Evolutionary conservation across 2,888 invertebrate genomes (phyloP).

Genomic region (Agrotis clavis): DNA sequence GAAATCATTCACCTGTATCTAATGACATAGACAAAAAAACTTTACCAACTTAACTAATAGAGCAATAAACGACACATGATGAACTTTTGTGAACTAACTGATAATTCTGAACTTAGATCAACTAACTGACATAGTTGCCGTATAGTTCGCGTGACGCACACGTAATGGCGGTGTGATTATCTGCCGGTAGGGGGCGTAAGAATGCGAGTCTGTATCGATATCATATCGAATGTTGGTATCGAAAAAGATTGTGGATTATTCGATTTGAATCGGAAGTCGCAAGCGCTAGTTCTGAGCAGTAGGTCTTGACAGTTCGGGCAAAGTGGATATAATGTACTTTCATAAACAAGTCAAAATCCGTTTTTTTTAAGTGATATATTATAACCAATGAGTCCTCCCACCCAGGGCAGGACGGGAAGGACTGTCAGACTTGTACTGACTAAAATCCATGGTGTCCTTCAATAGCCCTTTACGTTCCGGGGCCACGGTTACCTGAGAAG

Average conservation of each 20-base stretch:
- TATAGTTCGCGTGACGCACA: constrained; percentile 80
- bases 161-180: constrained; percentile 84
- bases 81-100: constrained; percentile 59
- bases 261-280: background rate
- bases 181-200: constrained; percentile 70
- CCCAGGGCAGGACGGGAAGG: too few relatives aligned
- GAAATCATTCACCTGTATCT: constrained; percentile 31
- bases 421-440: too few relatives aligned
- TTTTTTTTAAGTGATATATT: too few relatives aligned
- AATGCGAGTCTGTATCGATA: constrained; percentile 37
- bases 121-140: constrained; percentile 51
- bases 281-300: too few relatives aligned
- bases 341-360: too few relatives aligned
- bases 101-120: constrained; percentile 60
- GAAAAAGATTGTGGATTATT: constrained; percentile 17
- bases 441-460: too few relatives aligned
- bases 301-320: too few relatives aligned
- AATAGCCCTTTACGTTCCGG: too few relatives aligned
- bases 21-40: constrained; percentile 34
- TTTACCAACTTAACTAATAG: constrained; percentile 59
- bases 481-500: too few relatives aligned
- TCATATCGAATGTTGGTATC: constrained; percentile 58
- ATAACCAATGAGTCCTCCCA: too few relatives aligned
- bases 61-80: constrained; percentile 63
- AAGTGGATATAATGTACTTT: too few relatives aligned